Conservation (phyloP, 2,888 invertebrate species). For the Phyllotreta cruciferae region DNA sequence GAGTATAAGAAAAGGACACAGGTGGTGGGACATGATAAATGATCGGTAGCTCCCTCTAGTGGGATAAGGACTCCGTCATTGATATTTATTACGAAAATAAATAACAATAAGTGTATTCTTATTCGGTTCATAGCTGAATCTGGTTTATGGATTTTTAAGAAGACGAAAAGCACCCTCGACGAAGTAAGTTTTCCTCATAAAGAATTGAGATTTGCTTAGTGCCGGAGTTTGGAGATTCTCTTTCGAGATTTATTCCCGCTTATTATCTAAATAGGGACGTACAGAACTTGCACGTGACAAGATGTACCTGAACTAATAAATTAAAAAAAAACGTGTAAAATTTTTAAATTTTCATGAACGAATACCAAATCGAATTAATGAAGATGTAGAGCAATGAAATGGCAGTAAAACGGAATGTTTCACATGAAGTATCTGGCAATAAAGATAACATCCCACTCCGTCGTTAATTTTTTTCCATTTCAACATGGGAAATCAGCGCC, state of each 20-base stretch:
- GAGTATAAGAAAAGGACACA: constrained; percentile 42
- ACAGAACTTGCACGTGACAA: no score
- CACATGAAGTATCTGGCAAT: constrained; percentile 8
- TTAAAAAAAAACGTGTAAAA: no score
- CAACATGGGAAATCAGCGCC: constrained; percentile 25
- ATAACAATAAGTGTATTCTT: constrained; percentile 58
- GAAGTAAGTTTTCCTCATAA: constrained; percentile 28
- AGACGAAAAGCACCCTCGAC: constrained; percentile 37
- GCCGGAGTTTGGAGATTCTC: constrained; percentile 7
- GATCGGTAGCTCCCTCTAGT: constrained; percentile 40
- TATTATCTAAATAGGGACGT: no score
- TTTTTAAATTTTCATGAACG: no score
- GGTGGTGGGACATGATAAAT: constrained; percentile 54
- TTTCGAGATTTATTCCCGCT: constrained; percentile 15
- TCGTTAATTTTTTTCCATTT: constrained; percentile 15
- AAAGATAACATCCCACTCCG: constrained; percentile 4
- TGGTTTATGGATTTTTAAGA: constrained; percentile 46
- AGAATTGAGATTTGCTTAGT: constrained; percentile 31
- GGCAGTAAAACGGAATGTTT: not conserved
- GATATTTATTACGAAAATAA: constrained; percentile 59
- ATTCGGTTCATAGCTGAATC: constrained; percentile 54
- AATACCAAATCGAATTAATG: no score
- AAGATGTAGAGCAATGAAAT: not conserved
- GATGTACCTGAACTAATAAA: no score
- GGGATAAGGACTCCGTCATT: constrained; percentile 51